These are phyloP conservation scores for Syngnathoides biaculeatus DNA, from an alignment of 2,113 vertebrate genomes.

Conservation along the genomic window DNA sequence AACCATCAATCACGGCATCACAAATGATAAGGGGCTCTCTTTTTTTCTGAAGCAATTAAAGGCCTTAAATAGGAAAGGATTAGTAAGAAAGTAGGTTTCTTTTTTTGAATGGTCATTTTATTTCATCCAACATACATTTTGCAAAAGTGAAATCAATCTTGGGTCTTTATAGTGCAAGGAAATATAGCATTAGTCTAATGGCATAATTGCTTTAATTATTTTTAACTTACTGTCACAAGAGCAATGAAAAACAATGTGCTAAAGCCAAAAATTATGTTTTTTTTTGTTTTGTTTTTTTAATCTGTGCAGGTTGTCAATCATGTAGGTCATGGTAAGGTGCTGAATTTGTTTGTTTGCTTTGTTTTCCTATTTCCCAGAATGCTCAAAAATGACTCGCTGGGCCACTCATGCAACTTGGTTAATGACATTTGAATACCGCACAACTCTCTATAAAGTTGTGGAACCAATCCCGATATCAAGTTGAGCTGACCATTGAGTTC, in stretches of 20 bases:
- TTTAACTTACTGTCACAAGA: not conserved
- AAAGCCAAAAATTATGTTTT: not conserved
- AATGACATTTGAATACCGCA: not conserved
- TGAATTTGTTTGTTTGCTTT: not conserved
- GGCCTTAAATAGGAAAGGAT: conserved; percentile 13
- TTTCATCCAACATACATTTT: not conserved
- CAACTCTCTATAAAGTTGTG: not conserved
- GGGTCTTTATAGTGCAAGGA: not conserved
- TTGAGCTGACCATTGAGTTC: not conserved
- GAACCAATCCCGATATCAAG: too few species aligned
- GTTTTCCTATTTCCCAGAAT: too few species aligned
- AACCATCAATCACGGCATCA: conserved; percentile 65
- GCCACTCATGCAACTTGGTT: not conserved
- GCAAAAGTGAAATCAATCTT: not conserved
- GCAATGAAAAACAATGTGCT: not conserved
- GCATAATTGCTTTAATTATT: not conserved
- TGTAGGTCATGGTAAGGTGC: not conserved
- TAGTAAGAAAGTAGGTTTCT: conserved; percentile 4
- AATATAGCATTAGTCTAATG: not conserved
- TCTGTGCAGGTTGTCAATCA: not conserved
- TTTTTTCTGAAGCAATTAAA: conserved; percentile 26
- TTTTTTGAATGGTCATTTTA: not conserved
- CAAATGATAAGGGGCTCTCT: conserved; percentile 54
- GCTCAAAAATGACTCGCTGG: too few species aligned
- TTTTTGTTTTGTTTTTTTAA: not conserved